Conservation (phyloP, 2,888 invertebrate species). For the Brenthis hecate region DNA sequence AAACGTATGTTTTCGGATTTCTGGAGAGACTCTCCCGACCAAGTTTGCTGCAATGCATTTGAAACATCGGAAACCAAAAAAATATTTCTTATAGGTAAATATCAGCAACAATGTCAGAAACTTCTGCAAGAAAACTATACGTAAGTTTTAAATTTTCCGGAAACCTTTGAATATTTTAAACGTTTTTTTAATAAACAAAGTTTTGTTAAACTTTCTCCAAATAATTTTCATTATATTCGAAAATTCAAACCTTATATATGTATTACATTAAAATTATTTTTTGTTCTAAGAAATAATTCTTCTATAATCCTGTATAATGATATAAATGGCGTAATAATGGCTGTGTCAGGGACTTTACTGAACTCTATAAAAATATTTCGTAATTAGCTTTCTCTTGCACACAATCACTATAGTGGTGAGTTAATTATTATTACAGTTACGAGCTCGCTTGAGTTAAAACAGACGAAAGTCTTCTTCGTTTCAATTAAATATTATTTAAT, state of each 20-base stretch:
- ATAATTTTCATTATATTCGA: too few relatives aligned
- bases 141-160: too few relatives aligned
- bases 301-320: conserved; percentile 4
- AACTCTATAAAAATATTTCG: conserved; percentile 10
- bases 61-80: too few relatives aligned
- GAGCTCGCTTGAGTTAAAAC: neutral
- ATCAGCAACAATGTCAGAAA: too few relatives aligned
- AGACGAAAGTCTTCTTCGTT: conserved; percentile 9
- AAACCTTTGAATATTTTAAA: too few relatives aligned
- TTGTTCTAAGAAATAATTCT: neutral
- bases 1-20: too few relatives aligned
- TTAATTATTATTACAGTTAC: neutral
- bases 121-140: too few relatives aligned
- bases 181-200: too few relatives aligned
- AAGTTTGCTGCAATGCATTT: too few relatives aligned
- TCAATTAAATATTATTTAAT: conserved; percentile 5
- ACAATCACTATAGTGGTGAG: neutral
- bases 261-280: neutral
- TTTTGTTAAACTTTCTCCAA: too few relatives aligned
- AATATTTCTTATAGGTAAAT: too few relatives aligned
- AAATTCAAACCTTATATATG: neutral
- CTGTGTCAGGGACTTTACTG: conserved; percentile 6
- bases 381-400: neutral
- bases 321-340: conserved; percentile 2
- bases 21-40: too few relatives aligned